Evolutionary conservation across 2,888 invertebrate species (phyloP).

Genomic region (Synergus laeviventris): DNA sequence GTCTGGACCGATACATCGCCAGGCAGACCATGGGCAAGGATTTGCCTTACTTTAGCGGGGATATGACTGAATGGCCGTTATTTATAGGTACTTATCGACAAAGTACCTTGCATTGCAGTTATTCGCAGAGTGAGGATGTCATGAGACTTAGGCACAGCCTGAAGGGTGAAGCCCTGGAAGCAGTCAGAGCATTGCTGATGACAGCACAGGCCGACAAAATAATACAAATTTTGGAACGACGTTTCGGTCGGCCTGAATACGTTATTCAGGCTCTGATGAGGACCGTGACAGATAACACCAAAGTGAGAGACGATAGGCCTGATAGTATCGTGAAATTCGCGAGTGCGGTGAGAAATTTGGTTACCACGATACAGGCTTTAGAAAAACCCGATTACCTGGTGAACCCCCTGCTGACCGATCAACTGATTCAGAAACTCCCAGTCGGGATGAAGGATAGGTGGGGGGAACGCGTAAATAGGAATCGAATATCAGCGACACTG

Average conservation of each 20-base stretch:
- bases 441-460: background rate
- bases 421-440: too few species aligned
- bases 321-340: background rate
- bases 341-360: background rate
- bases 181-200: background rate
- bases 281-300: background rate
- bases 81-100: background rate
- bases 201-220: background rate
- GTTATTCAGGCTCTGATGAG: background rate
- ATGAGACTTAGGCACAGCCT: background rate
- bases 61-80: background rate
- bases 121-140: background rate
- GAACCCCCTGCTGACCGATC: too few species aligned
- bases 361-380: too few species aligned
- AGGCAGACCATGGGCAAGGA: background rate
- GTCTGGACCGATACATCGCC: background rate
- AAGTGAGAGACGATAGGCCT: background rate
- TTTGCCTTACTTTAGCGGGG: background rate
- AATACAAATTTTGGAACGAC: background rate
- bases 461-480: background rate
- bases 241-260: constrained; percentile 18
- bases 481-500: background rate
- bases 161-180: constrained; percentile 8
- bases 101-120: background rate
- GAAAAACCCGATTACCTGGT: too few species aligned